Evolutionary conservation across 2,888 invertebrate genomes (phyloP).

Genomic region (Cephus rjabovi): DNA sequence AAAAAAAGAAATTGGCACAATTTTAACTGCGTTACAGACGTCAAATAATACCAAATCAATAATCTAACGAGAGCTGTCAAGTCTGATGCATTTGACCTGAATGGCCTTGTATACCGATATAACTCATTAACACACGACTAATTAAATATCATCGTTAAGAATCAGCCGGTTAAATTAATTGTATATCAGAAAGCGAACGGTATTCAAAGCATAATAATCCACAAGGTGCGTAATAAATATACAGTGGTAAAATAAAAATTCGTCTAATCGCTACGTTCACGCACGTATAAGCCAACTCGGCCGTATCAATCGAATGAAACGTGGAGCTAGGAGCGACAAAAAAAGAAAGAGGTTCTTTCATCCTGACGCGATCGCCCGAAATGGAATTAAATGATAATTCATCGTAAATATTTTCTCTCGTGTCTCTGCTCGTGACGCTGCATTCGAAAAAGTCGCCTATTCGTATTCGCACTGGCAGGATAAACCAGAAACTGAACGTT

Average conservation of each 20-base stretch:
- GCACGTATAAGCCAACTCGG: too few relatives aligned
- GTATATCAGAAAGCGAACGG: not conserved
- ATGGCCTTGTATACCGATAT: not conserved
- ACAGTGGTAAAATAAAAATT: too few relatives aligned
- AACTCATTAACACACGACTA: not conserved
- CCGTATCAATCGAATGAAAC: too few relatives aligned
- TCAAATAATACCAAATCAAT: not conserved
- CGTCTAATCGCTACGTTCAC: too few relatives aligned
- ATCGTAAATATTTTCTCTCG: not conserved
- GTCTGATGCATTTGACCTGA: not conserved
- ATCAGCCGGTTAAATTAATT: not conserved
- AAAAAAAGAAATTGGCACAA: not conserved
- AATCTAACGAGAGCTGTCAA: not conserved
- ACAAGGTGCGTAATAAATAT: too few relatives aligned
- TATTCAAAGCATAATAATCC: not conserved
- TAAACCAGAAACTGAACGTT: not conserved
- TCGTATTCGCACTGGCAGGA: not conserved
- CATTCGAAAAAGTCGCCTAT: not conserved
- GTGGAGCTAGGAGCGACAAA: too few relatives aligned
- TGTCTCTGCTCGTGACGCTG: not conserved
- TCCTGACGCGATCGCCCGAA: too few relatives aligned
- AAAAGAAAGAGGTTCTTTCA: too few relatives aligned
- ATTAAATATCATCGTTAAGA: not conserved
- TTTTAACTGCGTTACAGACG: not conserved
- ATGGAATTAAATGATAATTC: too few relatives aligned